Evolutionary conservation across 2,113 vertebrate genomes (phyloP).

Genomic region (Glaucidium brasilianum): DNA sequence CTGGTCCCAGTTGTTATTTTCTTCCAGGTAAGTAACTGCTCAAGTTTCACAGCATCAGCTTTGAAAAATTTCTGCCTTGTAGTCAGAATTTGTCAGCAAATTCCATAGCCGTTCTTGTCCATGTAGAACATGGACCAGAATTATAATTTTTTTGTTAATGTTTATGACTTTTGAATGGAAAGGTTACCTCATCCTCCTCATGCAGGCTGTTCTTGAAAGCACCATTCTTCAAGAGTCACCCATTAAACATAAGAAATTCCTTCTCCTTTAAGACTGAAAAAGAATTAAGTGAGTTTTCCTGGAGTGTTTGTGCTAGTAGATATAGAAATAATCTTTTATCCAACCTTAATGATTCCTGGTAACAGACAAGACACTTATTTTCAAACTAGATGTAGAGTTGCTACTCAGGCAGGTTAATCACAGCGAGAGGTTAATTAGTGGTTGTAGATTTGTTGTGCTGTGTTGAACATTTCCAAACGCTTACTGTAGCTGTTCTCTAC

Average conservation of each 20-base stretch:
- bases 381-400: background rate
- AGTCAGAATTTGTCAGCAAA: background rate
- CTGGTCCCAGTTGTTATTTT: background rate
- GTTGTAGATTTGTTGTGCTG: background rate
- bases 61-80: background rate
- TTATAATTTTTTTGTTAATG: background rate
- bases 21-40: background rate
- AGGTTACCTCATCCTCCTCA: background rate
- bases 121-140: background rate
- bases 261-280: background rate
- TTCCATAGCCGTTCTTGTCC: background rate
- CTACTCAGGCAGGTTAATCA: background rate
- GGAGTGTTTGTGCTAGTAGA: background rate
- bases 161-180: background rate
- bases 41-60: background rate
- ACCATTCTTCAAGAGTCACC: background rate
- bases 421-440: background rate
- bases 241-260: background rate
- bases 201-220: background rate
- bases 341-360: background rate
- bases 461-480: background rate
- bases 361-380: background rate
- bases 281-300: background rate
- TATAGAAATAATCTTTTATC: background rate
- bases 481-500: background rate